Evolutionary conservation across 2,888 invertebrate genomes (phyloP).

Genomic region (Augochlorella aurata): DNA sequence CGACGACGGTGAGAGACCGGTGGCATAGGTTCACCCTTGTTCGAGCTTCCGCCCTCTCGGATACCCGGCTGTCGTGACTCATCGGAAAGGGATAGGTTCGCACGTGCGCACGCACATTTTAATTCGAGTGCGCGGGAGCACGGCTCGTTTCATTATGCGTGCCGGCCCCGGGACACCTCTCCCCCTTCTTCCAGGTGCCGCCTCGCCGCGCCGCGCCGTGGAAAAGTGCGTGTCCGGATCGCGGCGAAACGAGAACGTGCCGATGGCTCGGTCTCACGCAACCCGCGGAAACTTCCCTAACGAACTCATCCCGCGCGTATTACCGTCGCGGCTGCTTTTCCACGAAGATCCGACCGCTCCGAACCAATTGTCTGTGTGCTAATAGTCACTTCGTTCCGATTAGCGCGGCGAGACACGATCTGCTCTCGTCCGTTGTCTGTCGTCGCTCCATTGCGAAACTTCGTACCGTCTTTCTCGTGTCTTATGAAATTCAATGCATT

Average conservation of each 20-base stretch:
- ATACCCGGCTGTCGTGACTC: slow-evolving; percentile 41
- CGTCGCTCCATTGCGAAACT: no score
- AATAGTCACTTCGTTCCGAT: slow-evolving; percentile 6
- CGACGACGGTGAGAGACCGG: slow-evolving; percentile 19
- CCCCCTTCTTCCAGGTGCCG: background rate
- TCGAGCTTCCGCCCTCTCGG: slow-evolving; percentile 30
- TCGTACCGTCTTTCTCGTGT: no score
- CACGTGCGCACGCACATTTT: slow-evolving; percentile 54
- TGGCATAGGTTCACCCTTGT: slow-evolving; percentile 29
- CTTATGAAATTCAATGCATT: no score
- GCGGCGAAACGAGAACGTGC: slow-evolving; percentile 38
- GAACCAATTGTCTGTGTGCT: background rate
- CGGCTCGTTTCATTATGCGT: slow-evolving; percentile 31
- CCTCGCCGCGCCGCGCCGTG: background rate
- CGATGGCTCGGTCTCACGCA: slow-evolving; percentile 51
- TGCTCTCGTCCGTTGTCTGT: no score
- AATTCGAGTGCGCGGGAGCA: slow-evolving; percentile 18
- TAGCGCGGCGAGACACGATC: background rate
- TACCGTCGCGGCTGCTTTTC: slow-evolving; percentile 26
- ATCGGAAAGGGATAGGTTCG: slow-evolving; percentile 39
- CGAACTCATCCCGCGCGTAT: slow-evolving; percentile 42
- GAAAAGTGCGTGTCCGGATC: slow-evolving; percentile 37
- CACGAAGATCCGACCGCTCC: slow-evolving; percentile 18
- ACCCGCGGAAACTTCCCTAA: slow-evolving; percentile 45
- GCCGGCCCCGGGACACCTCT: slow-evolving; percentile 17